Conservation (phyloP, 2,113 vertebrate species). For the Xenopus laevis region DNA sequence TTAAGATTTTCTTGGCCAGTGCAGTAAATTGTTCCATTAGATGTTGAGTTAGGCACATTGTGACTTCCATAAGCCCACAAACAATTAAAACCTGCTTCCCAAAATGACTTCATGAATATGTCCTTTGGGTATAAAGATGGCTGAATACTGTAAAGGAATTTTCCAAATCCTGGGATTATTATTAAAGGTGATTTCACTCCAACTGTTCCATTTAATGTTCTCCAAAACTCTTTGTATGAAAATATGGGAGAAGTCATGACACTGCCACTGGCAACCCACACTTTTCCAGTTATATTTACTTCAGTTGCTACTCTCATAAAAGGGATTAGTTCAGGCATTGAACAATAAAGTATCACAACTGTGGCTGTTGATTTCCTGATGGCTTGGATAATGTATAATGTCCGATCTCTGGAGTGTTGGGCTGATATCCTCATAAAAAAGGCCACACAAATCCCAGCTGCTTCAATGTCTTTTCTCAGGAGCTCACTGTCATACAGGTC, state of each 20-base stretch:
- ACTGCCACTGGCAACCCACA: constrained; percentile 22
- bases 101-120: constrained; percentile 9
- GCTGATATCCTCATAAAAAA: neutral
- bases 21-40: neutral
- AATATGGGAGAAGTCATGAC: neutral
- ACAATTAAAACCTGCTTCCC: constrained; percentile 15
- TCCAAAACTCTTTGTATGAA: neutral
- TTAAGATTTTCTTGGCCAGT: neutral
- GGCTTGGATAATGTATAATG: neutral
- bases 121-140: neutral
- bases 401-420: neutral
- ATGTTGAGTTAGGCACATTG: neutral
- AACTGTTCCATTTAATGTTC: constrained; percentile 4
- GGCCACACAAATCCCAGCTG: constrained; percentile 16
- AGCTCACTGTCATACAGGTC: neutral
- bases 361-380: neutral
- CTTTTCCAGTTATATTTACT: neutral
- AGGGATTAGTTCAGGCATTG: neutral
- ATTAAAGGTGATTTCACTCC: neutral
- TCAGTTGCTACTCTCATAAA: neutral
- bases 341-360: neutral
- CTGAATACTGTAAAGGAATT: constrained; percentile 8
- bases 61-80: neutral
- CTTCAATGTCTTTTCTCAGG: neutral
- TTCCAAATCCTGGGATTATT: constrained; percentile 5